Evolutionary conservation across 2,888 invertebrate genomes (phyloP), one percentile per base, ranked within the genome.

Genomic region (Plemyria rubiginata): DNA sequence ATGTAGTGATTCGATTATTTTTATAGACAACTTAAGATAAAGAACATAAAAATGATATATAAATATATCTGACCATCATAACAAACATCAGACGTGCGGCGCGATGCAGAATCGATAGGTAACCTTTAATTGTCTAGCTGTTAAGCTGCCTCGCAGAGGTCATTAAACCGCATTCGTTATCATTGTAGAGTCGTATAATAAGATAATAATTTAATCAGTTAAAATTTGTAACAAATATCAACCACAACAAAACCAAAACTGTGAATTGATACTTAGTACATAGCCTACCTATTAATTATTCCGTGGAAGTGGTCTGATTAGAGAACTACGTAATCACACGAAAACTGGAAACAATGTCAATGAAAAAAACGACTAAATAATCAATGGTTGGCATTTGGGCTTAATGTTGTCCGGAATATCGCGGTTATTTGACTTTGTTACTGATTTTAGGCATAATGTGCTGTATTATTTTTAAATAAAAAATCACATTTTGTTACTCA

Each of bases 321-420:
- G 36, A 45, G 32, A 45, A n/a, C 15, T 29, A 55, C 43, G 43
- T 41, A 53, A 54, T 43, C 36, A 50, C 40, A 58, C 43, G 41
- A 55, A 58, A 60, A 60, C 64, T 60, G 46, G 52, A 53, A 62
- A 60, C 54, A 53, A 56, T 56, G 59, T 56, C 61, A 60, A 59
- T 52, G 54, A 13, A 49, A 67, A n/a, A 57, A 63, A 62, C 49
- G 59, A 49, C 54, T 60, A 54, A 55, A 41, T 54, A 60, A 49
- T 60, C 67, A 61, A 54, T 32, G 65, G 54, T 53, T 52, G 9
- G 61, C 54, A 53, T 69, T 67, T 48, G 52, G 62, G 66, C 65
- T 55, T 67, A 53, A 65, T 66, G 59, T 60, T 73, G 70, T 71
- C 70, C 70, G 68, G 60, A 70, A 72, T 69, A 56, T 63, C 53